These are phyloP conservation scores for Chelidonichthys spinosus DNA, from an alignment of 2,797 vertebrate species.

Conservation along the genomic window DNA sequence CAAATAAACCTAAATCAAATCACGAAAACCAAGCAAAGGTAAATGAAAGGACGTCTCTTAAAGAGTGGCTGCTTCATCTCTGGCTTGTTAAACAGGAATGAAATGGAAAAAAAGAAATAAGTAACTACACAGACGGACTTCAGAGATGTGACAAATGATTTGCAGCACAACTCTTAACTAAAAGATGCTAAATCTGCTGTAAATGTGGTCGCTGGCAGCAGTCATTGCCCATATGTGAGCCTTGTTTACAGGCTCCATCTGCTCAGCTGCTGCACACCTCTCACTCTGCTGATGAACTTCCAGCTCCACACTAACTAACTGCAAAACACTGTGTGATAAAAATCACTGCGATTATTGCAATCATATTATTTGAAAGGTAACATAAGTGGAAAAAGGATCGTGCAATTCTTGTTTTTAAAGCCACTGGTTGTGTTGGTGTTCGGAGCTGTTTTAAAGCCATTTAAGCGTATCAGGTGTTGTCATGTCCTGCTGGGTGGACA, in stretches of 20 bases:
- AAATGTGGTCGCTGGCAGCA: slow-evolving; percentile 11
- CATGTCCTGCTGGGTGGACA: slow-evolving; percentile 38
- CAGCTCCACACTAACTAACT: slow-evolving; percentile 7
- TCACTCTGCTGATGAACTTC: slow-evolving; percentile 11
- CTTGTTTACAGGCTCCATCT: slow-evolving; percentile 44
- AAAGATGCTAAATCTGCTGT: slow-evolving; percentile 18
- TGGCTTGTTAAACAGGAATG: background rate
- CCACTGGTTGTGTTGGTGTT: background rate
- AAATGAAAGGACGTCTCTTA: background rate
- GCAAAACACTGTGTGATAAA: background rate
- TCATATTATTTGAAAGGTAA: background rate
- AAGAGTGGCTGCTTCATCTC: slow-evolving; percentile 1
- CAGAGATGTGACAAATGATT: background rate
- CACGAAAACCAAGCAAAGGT: background rate
- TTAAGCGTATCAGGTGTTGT: slow-evolving; percentile 27
- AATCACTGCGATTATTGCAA: background rate
- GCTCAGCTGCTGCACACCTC: slow-evolving; percentile 19
- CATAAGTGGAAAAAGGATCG: too few species aligned
- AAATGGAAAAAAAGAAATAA: background rate
- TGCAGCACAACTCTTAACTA: slow-evolving; percentile 7
- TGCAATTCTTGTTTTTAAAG: background rate
- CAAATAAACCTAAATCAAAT: background rate
- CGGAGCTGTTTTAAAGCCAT: slow-evolving; percentile 10
- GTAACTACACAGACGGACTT: background rate
- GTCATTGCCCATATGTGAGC: slow-evolving; percentile 11